Evolutionary conservation across 2,888 invertebrate species (phyloP), one percentile per base, ranked within the genome.

Genomic region (Gibbula magus): DNA sequence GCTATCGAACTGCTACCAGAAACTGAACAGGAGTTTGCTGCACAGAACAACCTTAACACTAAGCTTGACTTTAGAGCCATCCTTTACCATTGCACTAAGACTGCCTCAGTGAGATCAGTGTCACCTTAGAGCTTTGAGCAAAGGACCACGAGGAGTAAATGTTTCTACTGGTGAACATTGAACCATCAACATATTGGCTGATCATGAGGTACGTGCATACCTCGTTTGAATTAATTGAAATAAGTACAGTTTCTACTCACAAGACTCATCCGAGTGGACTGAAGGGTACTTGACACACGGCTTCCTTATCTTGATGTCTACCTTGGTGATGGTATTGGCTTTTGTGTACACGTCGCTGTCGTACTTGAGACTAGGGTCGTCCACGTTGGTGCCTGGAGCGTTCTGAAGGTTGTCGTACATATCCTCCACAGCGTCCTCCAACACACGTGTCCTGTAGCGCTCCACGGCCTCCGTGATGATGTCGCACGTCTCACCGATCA

Each of bases 391-490:
- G 52, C 89, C 89, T 77, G 87, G 88, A 0, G 90, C 89, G 82
- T 89, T 84, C 81, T 89, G 89, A 51, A 90, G 84, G 81, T 90
- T 90, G 84, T 89, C 88, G 76, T 90, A 89, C 88, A 89, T 87
- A 75, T 90, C 90, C 78, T 87, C 86, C 22, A 89, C 85, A 2
- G 87, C 80, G 77, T 89, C 87, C 53, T 88, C 84, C 7, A 92
- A 89, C 56, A 95, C 93, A 35, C 94, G 92, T 3, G 91, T 89
- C 80, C 91, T 91, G 86, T 95, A 95, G 20, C 95, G 93, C 73
- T 90, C 88, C 13, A 95, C 85, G 0, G 95, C 95, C 56, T 94
- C 93, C 54, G 94, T 93, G n/a, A 95, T 89, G 66, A 95, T 93
- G 80, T 94, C 93, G 89, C 95, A 95, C 10, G 92, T 93, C 75